Conservation (phyloP, 2,888 invertebrate genomes). For the Mermis nigrescens region DNA sequence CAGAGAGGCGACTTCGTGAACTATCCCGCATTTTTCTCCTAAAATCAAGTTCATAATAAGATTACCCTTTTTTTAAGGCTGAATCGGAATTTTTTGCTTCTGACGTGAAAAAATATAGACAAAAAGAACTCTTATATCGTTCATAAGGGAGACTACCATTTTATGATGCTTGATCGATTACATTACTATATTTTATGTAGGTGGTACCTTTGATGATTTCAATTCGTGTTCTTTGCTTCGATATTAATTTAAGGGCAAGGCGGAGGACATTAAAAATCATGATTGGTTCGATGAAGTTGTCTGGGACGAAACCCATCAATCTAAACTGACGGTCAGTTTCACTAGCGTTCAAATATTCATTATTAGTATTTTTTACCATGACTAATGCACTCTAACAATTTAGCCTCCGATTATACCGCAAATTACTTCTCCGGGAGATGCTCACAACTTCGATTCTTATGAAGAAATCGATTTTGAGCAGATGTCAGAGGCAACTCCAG, state of each 20-base stretch:
- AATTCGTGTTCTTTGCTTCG: too few species aligned
- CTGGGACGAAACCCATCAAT: conserved; percentile 66
- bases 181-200: too few species aligned
- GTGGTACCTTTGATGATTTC: too few species aligned
- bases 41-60: too few species aligned
- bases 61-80: too few species aligned
- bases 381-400: conserved; percentile 21
- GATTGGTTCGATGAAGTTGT: conserved; percentile 80
- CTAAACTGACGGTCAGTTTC: conserved; percentile 53
- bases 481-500: background rate
- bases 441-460: conserved; percentile 81
- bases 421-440: conserved; percentile 67
- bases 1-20: too few species aligned
- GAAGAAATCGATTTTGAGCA: conserved; percentile 54
- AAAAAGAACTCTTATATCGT: too few species aligned
- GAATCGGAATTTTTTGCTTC: too few species aligned
- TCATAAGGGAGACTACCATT: too few species aligned
- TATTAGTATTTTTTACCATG: background rate
- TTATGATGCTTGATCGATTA: too few species aligned
- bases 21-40: too few species aligned
- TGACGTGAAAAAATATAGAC: too few species aligned
- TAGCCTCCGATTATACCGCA: conserved; percentile 76
- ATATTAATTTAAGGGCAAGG: conserved; percentile 65
- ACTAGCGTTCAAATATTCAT: background rate
- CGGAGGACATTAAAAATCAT: conserved; percentile 80